phyloP scores from a whole-genome alignment of 2,797 vertebrate genomes.

The Pipistrellus nathusii region DNA sequence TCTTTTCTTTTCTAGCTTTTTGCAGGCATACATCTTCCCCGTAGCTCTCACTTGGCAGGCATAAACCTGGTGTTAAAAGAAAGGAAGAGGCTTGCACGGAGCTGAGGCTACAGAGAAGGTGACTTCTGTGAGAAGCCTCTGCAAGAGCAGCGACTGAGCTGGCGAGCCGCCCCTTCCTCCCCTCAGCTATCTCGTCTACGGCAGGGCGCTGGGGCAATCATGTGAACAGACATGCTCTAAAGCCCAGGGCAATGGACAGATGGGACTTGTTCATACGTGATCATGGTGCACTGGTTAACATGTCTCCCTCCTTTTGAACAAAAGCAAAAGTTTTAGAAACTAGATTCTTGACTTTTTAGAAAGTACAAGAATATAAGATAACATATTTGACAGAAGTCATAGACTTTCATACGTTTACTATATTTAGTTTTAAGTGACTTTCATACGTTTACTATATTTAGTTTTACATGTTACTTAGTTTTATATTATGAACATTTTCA shows the following conservation, averaged over 20 bases:
- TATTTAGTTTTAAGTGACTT: background rate
- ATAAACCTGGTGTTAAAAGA: conserved; percentile 90
- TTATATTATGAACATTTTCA: background rate
- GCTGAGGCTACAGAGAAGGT: rapidly evolving
- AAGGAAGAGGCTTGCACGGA: background rate
- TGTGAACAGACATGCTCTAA: background rate
- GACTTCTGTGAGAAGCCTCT: background rate
- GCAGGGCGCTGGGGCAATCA: background rate
- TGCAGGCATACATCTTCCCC: conserved; percentile 98
- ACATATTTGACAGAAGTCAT: background rate
- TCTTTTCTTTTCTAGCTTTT: conserved; percentile 97
- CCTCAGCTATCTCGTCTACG: background rate
- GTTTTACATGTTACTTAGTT: background rate
- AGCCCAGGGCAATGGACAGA: background rate
- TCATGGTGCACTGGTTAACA: background rate
- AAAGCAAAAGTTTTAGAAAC: background rate
- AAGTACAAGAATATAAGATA: conserved; percentile 13
- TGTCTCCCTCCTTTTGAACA: background rate
- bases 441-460: background rate
- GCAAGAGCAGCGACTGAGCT: background rate
- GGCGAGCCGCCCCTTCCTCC: background rate
- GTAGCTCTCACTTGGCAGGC: conserved; percentile 97
- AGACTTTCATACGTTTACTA: background rate
- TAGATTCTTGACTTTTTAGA: background rate
- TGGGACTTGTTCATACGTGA: background rate